Evolutionary conservation across 2,797 vertebrate genomes (phyloP), one percentile per base, ranked within the genome.

Genomic region (Acanthurus tractus): DNA sequence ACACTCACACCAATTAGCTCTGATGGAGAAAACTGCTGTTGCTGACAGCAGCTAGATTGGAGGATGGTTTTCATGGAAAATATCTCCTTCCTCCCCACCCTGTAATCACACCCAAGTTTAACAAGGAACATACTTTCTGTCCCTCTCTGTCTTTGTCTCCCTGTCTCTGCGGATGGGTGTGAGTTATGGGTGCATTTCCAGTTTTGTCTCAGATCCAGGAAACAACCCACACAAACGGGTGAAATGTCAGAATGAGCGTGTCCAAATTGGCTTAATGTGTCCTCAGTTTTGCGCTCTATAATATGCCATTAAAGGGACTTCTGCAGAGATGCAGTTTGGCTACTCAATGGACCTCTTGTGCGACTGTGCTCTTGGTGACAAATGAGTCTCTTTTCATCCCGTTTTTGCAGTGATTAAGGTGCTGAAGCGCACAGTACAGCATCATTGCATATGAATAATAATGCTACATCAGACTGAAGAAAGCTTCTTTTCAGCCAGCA

Each of bases 61-160:
- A 74, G 61, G 58, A 78, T 67, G 46, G 71, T 72, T 84, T 83
- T 79, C 61, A 81, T 74, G 88, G 77, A 88, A 85, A 61, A 67
- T 2, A 46, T 72, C 59, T 69, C 67, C 57, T 66, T 79, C 76
- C 71, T 79, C 81, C 72, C 75, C 86, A 77, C 74, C 85, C 84
- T 85, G 1, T 82, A 86, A 86, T 92, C 85, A 82, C 88, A 74
- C 86, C 76, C 75, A 76, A 54, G 65, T 74, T 80, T 76, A 77
- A 79, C 52, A 49, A 82, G 80, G 59, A 86, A 89, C 88, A 80
- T 77, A 67, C 74, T 77, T 46, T 74, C 44, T 68, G 55, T 55
- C 59, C 77, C 63, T 63, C 56, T 56, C 0, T 4, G 64, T 44
- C 74, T 82, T 76, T 78, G 74, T 86, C 61, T 49, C 46, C 52